Percentiles rank a stretch among this genome's conserved stretches.
These are phyloP conservation scores for Mohoua ochrocephala DNA, from an alignment of 2,113 vertebrate species.

Conservation along the genomic window DNA sequence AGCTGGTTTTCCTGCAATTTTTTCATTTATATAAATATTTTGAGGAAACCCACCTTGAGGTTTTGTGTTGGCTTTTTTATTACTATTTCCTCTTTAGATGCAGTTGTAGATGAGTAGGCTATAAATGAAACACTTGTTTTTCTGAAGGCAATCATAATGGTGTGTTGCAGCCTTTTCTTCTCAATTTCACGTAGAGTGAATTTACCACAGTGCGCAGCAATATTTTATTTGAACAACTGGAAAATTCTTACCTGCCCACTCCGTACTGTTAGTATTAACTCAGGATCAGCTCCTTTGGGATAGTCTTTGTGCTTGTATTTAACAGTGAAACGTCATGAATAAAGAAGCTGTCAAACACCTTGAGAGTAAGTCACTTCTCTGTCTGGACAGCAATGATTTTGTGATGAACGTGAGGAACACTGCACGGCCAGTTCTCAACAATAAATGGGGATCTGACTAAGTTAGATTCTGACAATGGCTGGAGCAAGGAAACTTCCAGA, in stretches of 20 bases:
- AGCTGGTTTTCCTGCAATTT: background rate
- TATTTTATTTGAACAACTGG: background rate
- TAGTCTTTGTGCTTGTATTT: background rate
- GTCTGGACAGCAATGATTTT: background rate
- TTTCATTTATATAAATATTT: slow-evolving; percentile 1
- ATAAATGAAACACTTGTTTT: background rate
- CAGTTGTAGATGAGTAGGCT: background rate
- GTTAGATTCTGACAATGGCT: background rate
- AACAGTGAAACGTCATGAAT: background rate
- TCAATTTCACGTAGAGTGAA: background rate
- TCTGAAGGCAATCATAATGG: background rate
- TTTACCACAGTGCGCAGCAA: background rate
- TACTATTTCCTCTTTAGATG: background rate
- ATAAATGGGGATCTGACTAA: background rate
- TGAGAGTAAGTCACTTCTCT: background rate
- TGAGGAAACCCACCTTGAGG: background rate
- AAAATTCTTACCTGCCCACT: slow-evolving; percentile 10
- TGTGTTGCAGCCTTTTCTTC: background rate
- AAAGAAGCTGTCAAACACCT: background rate
- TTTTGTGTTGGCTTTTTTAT: background rate
- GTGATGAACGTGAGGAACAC: background rate
- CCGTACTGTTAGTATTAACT: background rate
- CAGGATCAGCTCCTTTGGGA: background rate
- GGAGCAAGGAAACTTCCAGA: background rate
- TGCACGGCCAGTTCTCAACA: background rate